These are phyloP conservation scores for Dufourea novaeangliae DNA, from an alignment of 1,140 invertebrate genomes.

Conservation along the genomic window DNA sequence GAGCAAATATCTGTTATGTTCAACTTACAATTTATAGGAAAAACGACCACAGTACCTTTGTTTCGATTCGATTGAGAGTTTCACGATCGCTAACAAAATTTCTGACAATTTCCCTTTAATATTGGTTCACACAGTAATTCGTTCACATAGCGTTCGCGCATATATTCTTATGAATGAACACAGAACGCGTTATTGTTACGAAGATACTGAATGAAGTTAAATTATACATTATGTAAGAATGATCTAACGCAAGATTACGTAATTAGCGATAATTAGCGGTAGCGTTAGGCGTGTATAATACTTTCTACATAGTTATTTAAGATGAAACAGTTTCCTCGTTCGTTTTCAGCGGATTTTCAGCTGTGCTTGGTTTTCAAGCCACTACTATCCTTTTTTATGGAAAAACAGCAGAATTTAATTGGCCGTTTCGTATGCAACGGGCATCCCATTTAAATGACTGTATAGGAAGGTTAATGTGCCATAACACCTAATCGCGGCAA, in stretches of 20 bases:
- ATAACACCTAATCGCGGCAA: slow-evolving; percentile 6
- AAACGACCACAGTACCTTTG: no score
- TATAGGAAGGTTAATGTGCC: slow-evolving; percentile 1
- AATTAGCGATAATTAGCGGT: not conserved
- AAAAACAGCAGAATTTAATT: slow-evolving; percentile 21
- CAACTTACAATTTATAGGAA: no score
- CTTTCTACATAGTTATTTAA: slow-evolving; percentile 24
- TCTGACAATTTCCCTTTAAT: no score
- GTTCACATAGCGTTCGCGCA: not conserved
- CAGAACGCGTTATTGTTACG: not conserved
- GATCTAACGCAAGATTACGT: not conserved
- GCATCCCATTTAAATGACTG: slow-evolving; percentile 7
- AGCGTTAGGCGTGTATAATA: not conserved
- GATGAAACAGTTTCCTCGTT: not conserved
- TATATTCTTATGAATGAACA: not conserved
- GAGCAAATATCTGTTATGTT: no score
- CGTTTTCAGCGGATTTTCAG: slow-evolving; percentile 12
- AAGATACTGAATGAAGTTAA: not conserved
- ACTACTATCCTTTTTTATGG: not conserved
- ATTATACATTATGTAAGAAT: not conserved
- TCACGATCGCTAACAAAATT: no score
- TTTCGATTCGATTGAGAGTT: no score
- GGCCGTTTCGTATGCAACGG: not conserved
- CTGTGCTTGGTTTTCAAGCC: not conserved
- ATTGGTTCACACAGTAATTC: no score